Base-by-base conservation (phyloP, 1,140 invertebrate genomes). In the Drosophila athabasca region DNA sequence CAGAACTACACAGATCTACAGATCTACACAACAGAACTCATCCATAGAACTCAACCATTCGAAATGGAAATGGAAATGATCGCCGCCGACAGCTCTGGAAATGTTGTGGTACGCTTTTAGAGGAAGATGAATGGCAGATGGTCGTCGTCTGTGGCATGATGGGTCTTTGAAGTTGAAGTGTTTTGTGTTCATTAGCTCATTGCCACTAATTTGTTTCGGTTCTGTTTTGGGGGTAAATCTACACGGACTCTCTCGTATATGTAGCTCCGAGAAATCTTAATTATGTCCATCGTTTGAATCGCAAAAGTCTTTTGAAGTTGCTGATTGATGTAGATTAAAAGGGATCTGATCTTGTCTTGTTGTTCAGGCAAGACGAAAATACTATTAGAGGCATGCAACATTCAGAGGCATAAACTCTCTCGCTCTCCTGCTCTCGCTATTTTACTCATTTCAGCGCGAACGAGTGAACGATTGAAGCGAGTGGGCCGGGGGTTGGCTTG, bases 91-190 rank as follows among this genome's bases (percentile, higher is more conserved):
- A 73, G 67, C 53, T 26, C 45, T 52, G 41, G 45, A 55, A 46
- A 29, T 19, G 17, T 31, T 8, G 31, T 31, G 31, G 31, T 9
- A 3, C 2, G 31, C 24, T 31, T 19, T 19, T 19, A 19, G 31
- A 49, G 58, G 77, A 87, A 87, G 81, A 84, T 87, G 81, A 84
- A 85, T 81, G 82, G 64, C 82, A 87, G 78, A 81, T 81, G 81
- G 48, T 81, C 61, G 48, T 76, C 61, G 17, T 19, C 17, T 19
- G 1, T 19, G 17, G 17, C 67, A 54, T 44, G 57, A 69, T 52
- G 61, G 62, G 52, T 48, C 82, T 85, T 87, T 85, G 68, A 85
- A 85, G 77, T 87, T 57, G 26, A 43, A 59, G 81, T 74, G 61
- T 76, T 71, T 81, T 77, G 71, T 74, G 77, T 87, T 84, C 77